Percentiles rank a stretch among this genome's conserved stretches.
Evolutionary conservation across 2,113 vertebrate species (phyloP).

Genomic region (Synchiropus splendidus): DNA sequence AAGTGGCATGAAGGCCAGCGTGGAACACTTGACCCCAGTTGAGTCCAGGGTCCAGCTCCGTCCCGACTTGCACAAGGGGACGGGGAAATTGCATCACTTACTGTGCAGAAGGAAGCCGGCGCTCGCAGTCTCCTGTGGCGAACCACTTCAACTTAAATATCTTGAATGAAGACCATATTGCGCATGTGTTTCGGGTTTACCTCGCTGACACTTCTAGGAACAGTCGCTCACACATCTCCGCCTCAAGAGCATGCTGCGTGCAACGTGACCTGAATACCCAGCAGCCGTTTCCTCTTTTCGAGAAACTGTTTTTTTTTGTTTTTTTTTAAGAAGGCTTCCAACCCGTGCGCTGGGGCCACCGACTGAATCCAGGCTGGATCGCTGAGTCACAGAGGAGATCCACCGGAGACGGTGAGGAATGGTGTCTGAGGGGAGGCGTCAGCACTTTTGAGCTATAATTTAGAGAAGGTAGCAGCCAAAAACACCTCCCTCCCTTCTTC

Average conservation of each 20-base stretch:
- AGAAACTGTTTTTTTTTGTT: not conserved
- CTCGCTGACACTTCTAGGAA: constrained; percentile 43
- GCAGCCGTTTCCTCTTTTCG: constrained; percentile 28
- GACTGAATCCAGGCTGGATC: not conserved
- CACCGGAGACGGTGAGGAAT: no score
- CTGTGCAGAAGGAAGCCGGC: constrained; percentile 17
- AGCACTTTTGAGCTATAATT: constrained; percentile 35
- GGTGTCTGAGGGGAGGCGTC: constrained; percentile 28
- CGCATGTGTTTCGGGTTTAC: constrained; percentile 11
- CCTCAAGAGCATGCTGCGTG: constrained; percentile 30
- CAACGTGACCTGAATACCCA: constrained; percentile 26
- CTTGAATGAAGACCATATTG: constrained; percentile 10
- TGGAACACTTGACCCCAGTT: no score
- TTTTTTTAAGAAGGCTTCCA: not conserved
- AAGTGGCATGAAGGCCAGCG: no score
- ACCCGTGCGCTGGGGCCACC: no score
- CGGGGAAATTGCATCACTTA: constrained; percentile 31
- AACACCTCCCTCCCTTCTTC: no score
- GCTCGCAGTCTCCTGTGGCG: constrained; percentile 20
- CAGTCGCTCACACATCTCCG: constrained; percentile 18
- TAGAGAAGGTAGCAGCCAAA: constrained; percentile 11
- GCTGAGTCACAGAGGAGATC: not conserved
- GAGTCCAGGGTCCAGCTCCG: no score
- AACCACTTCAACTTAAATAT: constrained; percentile 30
- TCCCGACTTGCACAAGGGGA: constrained; percentile 16